Evolutionary conservation across 2,888 invertebrate genomes (phyloP).

Genomic region (Aplocera efformata): DNA sequence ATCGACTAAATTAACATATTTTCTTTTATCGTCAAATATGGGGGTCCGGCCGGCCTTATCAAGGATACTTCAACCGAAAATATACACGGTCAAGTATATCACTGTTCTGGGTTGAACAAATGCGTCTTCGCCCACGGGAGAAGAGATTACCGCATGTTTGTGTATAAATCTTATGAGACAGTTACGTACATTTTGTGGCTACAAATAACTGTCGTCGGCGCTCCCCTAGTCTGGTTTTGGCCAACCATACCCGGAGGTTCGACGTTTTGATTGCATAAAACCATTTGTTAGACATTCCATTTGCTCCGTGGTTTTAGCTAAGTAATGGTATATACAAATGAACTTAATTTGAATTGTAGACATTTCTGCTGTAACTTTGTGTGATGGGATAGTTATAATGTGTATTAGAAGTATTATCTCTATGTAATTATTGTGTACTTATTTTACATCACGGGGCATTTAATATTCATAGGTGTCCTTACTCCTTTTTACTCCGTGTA

Average conservation of each 20-base stretch:
- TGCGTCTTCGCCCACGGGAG: conserved; percentile 69
- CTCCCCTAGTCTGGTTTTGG: conserved; percentile 50
- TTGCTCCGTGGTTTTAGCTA: conserved; percentile 18
- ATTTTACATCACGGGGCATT: too few species aligned
- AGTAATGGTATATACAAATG: too few species aligned
- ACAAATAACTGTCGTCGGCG: conserved; percentile 63
- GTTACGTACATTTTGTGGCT: conserved; percentile 66
- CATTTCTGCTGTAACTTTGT: too few species aligned
- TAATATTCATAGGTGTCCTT: too few species aligned
- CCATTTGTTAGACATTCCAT: conserved; percentile 35
- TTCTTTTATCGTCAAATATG: conserved; percentile 74
- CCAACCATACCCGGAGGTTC: conserved; percentile 42
- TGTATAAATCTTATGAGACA: conserved; percentile 72
- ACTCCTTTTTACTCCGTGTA: too few species aligned
- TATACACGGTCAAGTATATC: conserved; percentile 60
- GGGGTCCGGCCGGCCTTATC: conserved; percentile 67
- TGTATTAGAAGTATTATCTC: too few species aligned
- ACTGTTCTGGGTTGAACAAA: conserved; percentile 59
- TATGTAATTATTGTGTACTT: too few species aligned
- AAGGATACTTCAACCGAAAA: conserved; percentile 67
- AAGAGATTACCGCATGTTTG: conserved; percentile 72
- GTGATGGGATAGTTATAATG: too few species aligned
- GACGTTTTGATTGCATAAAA: conserved; percentile 36
- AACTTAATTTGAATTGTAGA: too few species aligned
- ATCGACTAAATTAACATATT: conserved; percentile 75